These are phyloP conservation scores for Siphamia tubifer DNA, from an alignment of 2,113 vertebrate species.

Conservation along the genomic window DNA sequence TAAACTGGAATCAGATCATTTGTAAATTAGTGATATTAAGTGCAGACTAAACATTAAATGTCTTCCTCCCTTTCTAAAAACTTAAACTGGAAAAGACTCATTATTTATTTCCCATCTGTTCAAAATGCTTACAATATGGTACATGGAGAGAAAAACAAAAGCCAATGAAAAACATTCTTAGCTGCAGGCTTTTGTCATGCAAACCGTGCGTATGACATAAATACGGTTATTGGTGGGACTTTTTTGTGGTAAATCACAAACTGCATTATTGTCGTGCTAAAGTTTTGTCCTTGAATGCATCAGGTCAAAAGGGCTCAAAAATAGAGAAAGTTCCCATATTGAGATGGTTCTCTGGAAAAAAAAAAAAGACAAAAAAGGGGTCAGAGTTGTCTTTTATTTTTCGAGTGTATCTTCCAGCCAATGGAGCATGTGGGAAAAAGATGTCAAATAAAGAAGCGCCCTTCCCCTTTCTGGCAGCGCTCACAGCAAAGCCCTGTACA, in stretches of 20 bases:
- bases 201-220: slow-evolving; percentile 40
- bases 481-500: slow-evolving; percentile 55
- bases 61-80: not conserved
- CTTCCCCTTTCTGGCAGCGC: slow-evolving; percentile 69
- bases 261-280: slow-evolving; percentile 28
- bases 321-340: slow-evolving; percentile 69
- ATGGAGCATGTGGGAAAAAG: slow-evolving; percentile 84
- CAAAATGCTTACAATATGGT: slow-evolving; percentile 26
- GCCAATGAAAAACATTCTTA: slow-evolving; percentile 31
- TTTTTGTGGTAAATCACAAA: slow-evolving; percentile 46
- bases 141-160: slow-evolving; percentile 30
- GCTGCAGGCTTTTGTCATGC: slow-evolving; percentile 53
- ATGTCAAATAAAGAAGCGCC: slow-evolving; percentile 76
- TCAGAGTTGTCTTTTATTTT: slow-evolving; percentile 75
- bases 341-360: slow-evolving; percentile 42
- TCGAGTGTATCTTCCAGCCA: slow-evolving; percentile 75
- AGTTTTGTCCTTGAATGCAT: slow-evolving; percentile 51
- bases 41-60: slow-evolving; percentile 2
- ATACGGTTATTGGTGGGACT: slow-evolving; percentile 37
- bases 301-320: slow-evolving; percentile 63
- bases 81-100: not conserved
- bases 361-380: slow-evolving; percentile 13
- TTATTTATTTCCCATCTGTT: slow-evolving; percentile 32
- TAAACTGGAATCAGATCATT: not conserved
- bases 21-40: not conserved